Conservation (phyloP, 2,797 vertebrate species). For the Pantherophis alleghaniensis region DNA sequence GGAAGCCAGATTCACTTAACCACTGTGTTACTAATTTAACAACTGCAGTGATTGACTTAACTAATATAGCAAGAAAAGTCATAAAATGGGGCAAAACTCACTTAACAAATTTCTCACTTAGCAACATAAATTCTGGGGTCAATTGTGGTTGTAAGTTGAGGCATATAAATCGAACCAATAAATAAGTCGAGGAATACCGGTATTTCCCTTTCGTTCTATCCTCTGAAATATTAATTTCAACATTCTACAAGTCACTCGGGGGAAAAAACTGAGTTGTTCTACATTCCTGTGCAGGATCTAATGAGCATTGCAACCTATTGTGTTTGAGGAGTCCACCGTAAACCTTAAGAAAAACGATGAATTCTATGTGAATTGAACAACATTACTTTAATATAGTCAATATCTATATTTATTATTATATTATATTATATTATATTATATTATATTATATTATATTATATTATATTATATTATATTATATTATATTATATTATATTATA, state of each 20-base stretch:
- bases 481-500: no score
- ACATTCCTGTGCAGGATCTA: constrained; percentile 55
- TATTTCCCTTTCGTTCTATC: constrained; percentile 65
- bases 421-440: no score
- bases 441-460: no score
- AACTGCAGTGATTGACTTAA: neutral
- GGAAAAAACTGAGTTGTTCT: constrained; percentile 65
- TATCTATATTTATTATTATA: neutral
- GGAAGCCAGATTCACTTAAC: neutral
- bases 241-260: constrained; percentile 54
- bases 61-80: neutral
- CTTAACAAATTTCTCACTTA: neutral
- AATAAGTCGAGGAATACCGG: neutral
- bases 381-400: constrained; percentile 43
- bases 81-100: neutral
- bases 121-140: neutral
- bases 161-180: no score
- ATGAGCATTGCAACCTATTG: constrained; percentile 58
- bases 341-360: constrained; percentile 57
- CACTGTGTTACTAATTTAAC: neutral
- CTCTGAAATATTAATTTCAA: constrained; percentile 66
- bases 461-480: no score
- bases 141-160: neutral
- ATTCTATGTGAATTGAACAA: constrained; percentile 19
- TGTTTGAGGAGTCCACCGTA: constrained; percentile 54